Evolutionary conservation across 2,113 vertebrate genomes (phyloP), one percentile per base, ranked within the genome.

Genomic region (Dasyprocta punctata): DNA sequence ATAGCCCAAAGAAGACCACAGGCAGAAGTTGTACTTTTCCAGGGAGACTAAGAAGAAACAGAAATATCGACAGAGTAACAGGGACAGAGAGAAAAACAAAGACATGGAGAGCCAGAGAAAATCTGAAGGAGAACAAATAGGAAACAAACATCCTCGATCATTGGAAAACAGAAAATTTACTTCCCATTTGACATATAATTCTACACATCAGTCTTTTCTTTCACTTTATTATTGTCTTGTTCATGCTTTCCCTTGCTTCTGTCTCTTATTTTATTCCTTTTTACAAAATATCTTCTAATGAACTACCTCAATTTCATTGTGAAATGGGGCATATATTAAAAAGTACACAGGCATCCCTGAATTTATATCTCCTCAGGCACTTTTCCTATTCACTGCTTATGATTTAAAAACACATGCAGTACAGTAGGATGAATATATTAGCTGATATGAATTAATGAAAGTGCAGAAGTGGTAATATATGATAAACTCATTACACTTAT

Each of bases 391-490:
- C 58, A 61, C 60, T 65, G 26, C 38, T 92, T 69, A 83, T 97
- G 90, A 97, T 96, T 97, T 97, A 96, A 96, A 95, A 61, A 60
- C 44, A 81, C n/a, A 60, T 12, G 24, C 13, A 90, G 58, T 82
- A 88, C 49, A 92, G 77, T 54, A 87, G 84, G 81, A 61, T 75
- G 95, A 75, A 97, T 94, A 80, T 71, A 93, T 93, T 81, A 87
- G 84, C 78, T 84, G 71, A 95, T 85, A 20, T 96, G 90, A 97
- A 96, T 95, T 95, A 94, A 84, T 94, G 69, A 90, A 85, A 96
- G 11, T 77, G n/a, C 69, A 85, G 17, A 77, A 54, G 49, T 92
- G 38, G 26, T 97, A 65, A 97, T 95, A 77, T 92, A 97, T 67
- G 92, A 94, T 90, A 94, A 97, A 85, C 52, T 85, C 58, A 85